These are phyloP conservation scores for Caenorhabditis zanzibari DNA, from an alignment of 2,888 invertebrate genomes.

Conservation along the genomic window DNA sequence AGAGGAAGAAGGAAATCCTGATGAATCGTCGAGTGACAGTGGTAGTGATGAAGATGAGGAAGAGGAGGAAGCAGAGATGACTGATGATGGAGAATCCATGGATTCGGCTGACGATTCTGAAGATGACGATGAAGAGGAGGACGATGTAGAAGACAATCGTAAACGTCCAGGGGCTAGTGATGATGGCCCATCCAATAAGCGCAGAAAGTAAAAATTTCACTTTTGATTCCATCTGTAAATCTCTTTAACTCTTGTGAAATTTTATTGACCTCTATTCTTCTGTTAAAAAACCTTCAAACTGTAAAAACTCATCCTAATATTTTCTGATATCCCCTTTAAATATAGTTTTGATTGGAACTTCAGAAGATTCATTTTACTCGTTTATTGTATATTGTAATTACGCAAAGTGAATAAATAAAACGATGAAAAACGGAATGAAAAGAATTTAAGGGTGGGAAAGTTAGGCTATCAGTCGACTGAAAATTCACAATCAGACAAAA, in stretches of 20 bases:
- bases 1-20: slow-evolving; percentile 86
- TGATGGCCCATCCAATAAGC: slow-evolving; percentile 69
- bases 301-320: too few relatives aligned
- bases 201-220: slow-evolving; percentile 59
- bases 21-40: slow-evolving; percentile 87
- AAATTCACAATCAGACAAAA: too few relatives aligned
- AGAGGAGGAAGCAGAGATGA: slow-evolving; percentile 68
- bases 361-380: too few relatives aligned
- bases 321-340: too few relatives aligned
- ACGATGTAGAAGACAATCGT: slow-evolving; percentile 69
- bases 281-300: too few relatives aligned
- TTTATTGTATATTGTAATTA: too few relatives aligned
- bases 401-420: too few relatives aligned
- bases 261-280: background rate
- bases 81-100: slow-evolving; percentile 84
- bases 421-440: too few relatives aligned
- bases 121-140: slow-evolving; percentile 87
- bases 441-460: too few relatives aligned
- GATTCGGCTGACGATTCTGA: slow-evolving; percentile 96
- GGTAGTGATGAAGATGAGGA: slow-evolving; percentile 81
- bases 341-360: too few relatives aligned
- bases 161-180: slow-evolving; percentile 60
- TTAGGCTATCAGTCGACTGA: too few relatives aligned
- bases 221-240: background rate
- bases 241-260: background rate